A percentile compares a stretch with the other conserved stretches of the same genome.
These are phyloP conservation scores for Lasioglossum pauxillum DNA, from an alignment of 2,888 invertebrate species.

Conservation along the genomic window DNA sequence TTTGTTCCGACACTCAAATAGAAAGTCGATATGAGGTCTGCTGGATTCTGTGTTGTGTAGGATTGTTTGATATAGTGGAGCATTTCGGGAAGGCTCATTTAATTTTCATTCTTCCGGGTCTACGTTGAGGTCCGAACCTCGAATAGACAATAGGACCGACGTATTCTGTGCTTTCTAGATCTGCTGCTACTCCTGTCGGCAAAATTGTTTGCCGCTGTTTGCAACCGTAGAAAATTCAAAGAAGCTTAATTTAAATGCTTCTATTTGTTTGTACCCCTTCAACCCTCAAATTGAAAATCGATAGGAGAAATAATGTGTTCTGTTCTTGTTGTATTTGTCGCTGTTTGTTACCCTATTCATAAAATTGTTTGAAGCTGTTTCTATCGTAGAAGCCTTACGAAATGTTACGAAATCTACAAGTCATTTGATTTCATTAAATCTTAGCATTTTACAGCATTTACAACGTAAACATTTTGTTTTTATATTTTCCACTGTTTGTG, in stretches of 20 bases:
- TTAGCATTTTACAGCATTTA: too few species aligned
- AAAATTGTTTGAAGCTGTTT: not conserved
- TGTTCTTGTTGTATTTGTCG: not conserved
- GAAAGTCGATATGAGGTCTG: not conserved
- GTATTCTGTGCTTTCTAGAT: too few species aligned
- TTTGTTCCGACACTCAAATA: not conserved
- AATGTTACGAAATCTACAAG: not conserved
- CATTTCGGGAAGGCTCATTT: not conserved
- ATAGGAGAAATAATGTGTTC: not conserved
- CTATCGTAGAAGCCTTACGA: not conserved
- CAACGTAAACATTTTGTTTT: not conserved
- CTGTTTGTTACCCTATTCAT: not conserved
- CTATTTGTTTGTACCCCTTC: not conserved
- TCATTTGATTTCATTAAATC: too few species aligned
- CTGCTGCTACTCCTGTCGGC: too few species aligned
- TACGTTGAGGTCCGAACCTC: not conserved
- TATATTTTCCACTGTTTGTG: not conserved
- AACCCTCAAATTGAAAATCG: not conserved
- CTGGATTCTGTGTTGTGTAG: not conserved
- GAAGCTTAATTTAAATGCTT: not conserved
- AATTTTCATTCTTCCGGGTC: not conserved
- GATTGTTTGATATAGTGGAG: not conserved
- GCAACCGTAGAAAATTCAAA: not conserved
- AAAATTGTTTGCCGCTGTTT: not conserved
- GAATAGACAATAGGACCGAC: not conserved